A percentile compares a stretch with the other conserved stretches of the same genome.
phyloP scores from a whole-genome alignment of 1,140 invertebrate species.

The Drosophila murphyi region DNA sequence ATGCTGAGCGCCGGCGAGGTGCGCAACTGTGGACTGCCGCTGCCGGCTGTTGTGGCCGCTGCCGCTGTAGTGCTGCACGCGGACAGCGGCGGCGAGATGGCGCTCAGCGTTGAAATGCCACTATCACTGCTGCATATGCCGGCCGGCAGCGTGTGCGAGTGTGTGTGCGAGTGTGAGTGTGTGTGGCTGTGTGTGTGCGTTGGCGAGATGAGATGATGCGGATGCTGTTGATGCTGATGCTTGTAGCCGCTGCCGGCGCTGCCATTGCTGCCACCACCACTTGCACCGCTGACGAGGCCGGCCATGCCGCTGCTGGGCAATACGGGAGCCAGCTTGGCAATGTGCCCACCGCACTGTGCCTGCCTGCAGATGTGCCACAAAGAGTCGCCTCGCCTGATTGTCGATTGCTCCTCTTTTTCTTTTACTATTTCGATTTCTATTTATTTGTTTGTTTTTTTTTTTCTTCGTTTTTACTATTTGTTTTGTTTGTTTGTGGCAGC shows the following conservation, averaged over 20 bases:
- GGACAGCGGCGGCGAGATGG: slow-evolving; percentile 78
- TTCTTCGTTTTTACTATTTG: not conserved
- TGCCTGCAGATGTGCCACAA: not conserved
- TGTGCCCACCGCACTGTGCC: slow-evolving; percentile 7
- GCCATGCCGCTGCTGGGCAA: slow-evolving; percentile 73
- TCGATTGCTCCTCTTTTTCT: slow-evolving; percentile 12
- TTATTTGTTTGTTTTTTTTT: not conserved
- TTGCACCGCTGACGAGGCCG: slow-evolving; percentile 57
- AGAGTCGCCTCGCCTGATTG: slow-evolving; percentile 8
- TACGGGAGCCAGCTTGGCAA: slow-evolving; percentile 77
- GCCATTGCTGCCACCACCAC: slow-evolving; percentile 37
- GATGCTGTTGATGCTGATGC: slow-evolving; percentile 22
- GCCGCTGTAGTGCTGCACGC: slow-evolving; percentile 48
- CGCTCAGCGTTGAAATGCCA: slow-evolving; percentile 75
- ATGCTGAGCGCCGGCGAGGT: slow-evolving; percentile 67
- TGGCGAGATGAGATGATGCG: slow-evolving; percentile 75
- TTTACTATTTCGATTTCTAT: not conserved
- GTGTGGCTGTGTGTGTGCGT: slow-evolving; percentile 57
- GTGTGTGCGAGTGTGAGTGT: slow-evolving; percentile 15
- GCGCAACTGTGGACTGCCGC: slow-evolving; percentile 68
- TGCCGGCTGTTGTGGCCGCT: slow-evolving; percentile 52
- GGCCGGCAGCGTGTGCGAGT: slow-evolving; percentile 52
- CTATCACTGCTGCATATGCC: slow-evolving; percentile 80
- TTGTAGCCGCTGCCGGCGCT: slow-evolving; percentile 32
- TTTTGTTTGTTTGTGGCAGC: not conserved